Conservation (phyloP, 2,888 invertebrate genomes). For the Bellardia pandia region DNA sequence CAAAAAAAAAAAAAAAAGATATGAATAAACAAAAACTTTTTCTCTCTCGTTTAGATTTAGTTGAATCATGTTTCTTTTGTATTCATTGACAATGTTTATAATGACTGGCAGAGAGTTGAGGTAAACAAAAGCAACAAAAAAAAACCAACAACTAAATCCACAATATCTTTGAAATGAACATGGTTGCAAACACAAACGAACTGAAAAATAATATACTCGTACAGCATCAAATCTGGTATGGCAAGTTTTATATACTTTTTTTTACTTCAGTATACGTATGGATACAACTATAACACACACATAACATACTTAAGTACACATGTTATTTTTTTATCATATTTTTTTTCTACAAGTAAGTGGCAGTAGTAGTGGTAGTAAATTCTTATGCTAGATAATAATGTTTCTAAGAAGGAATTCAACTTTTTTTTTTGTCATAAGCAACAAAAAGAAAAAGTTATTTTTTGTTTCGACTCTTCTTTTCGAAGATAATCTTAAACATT, state of each 20-base stretch:
- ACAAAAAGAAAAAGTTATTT: constrained; percentile 23
- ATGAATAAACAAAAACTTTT: constrained; percentile 11
- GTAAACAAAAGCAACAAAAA: background rate
- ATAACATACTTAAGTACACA: constrained; percentile 35
- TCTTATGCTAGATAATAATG: too few relatives aligned
- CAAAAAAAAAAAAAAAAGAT: background rate
- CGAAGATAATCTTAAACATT: constrained; percentile 41
- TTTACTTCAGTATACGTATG: too few relatives aligned
- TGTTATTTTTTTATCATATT: background rate
- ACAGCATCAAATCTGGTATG: constrained; percentile 47
- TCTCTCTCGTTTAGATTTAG: background rate
- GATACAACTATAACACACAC: background rate
- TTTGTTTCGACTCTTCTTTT: background rate
- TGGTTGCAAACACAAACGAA: background rate
- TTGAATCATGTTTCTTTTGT: constrained; percentile 31
- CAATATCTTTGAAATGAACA: constrained; percentile 30
- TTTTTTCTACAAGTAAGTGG: background rate
- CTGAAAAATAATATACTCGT: background rate
- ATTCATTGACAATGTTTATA: constrained; percentile 31
- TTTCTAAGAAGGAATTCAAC: constrained; percentile 4
- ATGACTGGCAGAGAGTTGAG: background rate
- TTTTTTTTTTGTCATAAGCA: background rate
- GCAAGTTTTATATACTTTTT: constrained; percentile 33
- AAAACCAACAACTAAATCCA: constrained; percentile 15
- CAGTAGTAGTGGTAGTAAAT: too few relatives aligned